Conservation (phyloP, 2,797 vertebrate species). For the Spondyliosoma cantharus region DNA sequence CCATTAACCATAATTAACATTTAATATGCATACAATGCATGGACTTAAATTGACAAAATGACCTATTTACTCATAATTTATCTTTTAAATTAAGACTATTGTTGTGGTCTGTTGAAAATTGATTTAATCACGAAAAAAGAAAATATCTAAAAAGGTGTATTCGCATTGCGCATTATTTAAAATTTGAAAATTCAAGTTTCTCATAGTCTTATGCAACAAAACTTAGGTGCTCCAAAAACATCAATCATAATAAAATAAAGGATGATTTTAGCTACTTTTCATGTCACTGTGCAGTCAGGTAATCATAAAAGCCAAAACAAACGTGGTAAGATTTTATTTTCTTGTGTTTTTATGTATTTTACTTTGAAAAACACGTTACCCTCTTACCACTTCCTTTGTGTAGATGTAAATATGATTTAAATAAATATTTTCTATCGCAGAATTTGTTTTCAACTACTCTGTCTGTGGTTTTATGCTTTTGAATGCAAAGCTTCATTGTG, state of each 20-base stretch:
- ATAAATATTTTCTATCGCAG: background rate
- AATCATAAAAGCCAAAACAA: slow-evolving; percentile 1
- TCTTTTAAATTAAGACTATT: background rate
- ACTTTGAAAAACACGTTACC: background rate
- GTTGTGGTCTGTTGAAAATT: background rate
- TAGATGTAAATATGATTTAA: background rate
- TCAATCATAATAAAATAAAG: background rate
- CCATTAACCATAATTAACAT: background rate
- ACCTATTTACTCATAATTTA: background rate
- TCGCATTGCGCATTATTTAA: background rate
- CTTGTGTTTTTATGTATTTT: background rate
- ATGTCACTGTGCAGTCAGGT: background rate
- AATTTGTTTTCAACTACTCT: background rate
- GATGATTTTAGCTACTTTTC: background rate
- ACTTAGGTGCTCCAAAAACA: background rate
- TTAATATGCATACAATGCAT: background rate
- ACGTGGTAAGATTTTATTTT: background rate
- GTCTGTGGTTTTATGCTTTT: background rate
- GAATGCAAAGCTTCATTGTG: background rate
- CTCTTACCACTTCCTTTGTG: too few species aligned
- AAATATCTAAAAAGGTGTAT: background rate
- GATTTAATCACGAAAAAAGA: background rate
- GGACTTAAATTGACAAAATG: background rate
- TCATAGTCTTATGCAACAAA: background rate
- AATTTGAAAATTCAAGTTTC: too few species aligned